These are phyloP conservation scores for Tor tambroides DNA, from an alignment of 2,113 vertebrate genomes.

Conservation along the genomic window DNA sequence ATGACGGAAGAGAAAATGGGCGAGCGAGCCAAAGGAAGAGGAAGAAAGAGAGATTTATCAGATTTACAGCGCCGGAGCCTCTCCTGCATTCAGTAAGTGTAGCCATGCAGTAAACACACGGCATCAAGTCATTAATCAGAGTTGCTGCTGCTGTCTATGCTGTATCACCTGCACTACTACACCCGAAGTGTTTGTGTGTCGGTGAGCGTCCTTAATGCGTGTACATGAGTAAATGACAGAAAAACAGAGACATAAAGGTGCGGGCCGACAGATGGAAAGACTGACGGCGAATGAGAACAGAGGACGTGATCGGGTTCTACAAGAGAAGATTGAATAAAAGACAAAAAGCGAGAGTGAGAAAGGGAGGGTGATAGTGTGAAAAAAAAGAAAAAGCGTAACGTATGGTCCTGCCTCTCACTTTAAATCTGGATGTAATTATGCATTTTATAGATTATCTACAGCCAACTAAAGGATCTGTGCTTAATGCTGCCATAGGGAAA, in stretches of 20 bases:
- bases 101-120: conserved; percentile 58
- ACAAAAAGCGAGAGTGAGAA: no score
- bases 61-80: conserved; percentile 51
- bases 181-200: neutral
- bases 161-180: conserved; percentile 37
- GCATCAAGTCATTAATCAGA: conserved; percentile 57
- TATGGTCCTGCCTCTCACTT: conserved; percentile 20
- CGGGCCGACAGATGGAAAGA: neutral
- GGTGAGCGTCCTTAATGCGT: neutral
- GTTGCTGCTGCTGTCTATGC: conserved; percentile 36
- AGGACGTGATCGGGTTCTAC: conserved; percentile 15
- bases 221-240: conserved; percentile 2
- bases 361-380: neutral
- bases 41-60: conserved; percentile 10
- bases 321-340: neutral
- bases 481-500: conserved; percentile 40
- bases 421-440: conserved; percentile 60
- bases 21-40: conserved; percentile 28
- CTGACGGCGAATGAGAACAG: neutral
- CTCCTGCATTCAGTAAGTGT: conserved; percentile 59
- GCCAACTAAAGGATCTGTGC: conserved; percentile 47
- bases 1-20: conserved; percentile 10
- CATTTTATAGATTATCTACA: conserved; percentile 55
- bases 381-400: neutral
- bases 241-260: conserved; percentile 6